Evolutionary conservation across 2,888 invertebrate species (phyloP).

Genomic region (Harpagoxenus sublaevis): DNA sequence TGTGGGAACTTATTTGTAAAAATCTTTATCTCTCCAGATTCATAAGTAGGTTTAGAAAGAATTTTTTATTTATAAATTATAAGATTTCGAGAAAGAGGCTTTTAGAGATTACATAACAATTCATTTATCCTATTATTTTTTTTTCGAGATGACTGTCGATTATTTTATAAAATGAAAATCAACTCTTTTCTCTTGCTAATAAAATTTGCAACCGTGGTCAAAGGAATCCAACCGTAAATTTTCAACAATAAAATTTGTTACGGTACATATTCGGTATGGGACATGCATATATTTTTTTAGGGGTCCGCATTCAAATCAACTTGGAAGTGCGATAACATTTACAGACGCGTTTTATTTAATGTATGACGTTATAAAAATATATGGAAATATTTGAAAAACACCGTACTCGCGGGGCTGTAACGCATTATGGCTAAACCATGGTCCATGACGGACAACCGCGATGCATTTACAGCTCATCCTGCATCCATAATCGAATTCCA

Average conservation of each 20-base stretch:
- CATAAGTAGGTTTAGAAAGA: not conserved
- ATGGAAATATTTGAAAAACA: slow-evolving; percentile 14
- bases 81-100: not conserved
- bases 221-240: slow-evolving; percentile 12
- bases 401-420: not conserved
- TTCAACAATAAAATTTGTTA: slow-evolving; percentile 6
- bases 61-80: not conserved
- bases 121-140: not conserved
- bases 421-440: slow-evolving; percentile 8
- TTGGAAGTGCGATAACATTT: slow-evolving; percentile 8
- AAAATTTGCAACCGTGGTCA: not conserved
- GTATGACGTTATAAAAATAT: slow-evolving; percentile 10
- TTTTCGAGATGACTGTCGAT: not conserved
- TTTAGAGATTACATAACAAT: not conserved
- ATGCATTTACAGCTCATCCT: slow-evolving; percentile 36
- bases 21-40: not conserved
- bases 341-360: slow-evolving; percentile 12
- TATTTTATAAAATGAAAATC: slow-evolving; percentile 15
- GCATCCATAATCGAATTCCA: slow-evolving; percentile 38
- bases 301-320: slow-evolving; percentile 16
- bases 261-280: not conserved
- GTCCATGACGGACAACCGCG: slow-evolving; percentile 6
- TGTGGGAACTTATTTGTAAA: not conserved
- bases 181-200: not conserved
- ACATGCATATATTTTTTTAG: slow-evolving; percentile 5